Conservation (phyloP, 64 coral and sea anemone species). For the Stichodactyla mertensii region DNA sequence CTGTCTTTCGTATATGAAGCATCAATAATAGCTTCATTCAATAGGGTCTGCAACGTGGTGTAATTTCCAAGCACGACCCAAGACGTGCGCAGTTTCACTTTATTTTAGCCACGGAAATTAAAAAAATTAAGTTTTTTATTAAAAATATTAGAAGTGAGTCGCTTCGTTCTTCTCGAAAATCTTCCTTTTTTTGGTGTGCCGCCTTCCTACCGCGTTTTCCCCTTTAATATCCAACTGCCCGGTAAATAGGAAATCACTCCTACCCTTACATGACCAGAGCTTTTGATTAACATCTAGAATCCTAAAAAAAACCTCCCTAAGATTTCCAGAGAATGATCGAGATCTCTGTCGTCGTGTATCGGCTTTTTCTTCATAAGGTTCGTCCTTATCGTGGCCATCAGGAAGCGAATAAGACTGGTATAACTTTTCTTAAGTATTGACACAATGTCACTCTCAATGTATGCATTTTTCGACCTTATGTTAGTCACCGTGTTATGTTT, state of each 20-base stretch:
- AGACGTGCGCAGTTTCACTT: not conserved
- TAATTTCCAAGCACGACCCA: not conserved
- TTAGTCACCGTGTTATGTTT: not conserved
- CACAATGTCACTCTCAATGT: not conserved
- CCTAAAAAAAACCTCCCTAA: not conserved
- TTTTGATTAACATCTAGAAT: not conserved
- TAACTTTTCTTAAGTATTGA: not conserved
- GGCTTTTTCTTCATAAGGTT: not conserved
- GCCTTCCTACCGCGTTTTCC: not conserved
- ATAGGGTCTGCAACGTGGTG: not conserved
- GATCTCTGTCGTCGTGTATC: not conserved
- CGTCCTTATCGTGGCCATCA: not conserved
- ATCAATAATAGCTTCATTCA: constrained; percentile 2
- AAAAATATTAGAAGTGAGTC: not conserved
- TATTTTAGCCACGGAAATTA: not conserved
- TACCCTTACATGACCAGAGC: not conserved
- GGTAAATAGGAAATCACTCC: not conserved
- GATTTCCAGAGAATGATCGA: not conserved
- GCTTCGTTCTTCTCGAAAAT: not conserved
- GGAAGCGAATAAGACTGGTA: not conserved
- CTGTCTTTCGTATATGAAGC: not conserved
- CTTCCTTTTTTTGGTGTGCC: not conserved
- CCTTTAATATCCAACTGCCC: not conserved
- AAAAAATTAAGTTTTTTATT: not conserved
- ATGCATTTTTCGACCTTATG: constrained; percentile 6